Conservation (phyloP, 1,140 invertebrate genomes). For the Drosophila nasuta region DNA sequence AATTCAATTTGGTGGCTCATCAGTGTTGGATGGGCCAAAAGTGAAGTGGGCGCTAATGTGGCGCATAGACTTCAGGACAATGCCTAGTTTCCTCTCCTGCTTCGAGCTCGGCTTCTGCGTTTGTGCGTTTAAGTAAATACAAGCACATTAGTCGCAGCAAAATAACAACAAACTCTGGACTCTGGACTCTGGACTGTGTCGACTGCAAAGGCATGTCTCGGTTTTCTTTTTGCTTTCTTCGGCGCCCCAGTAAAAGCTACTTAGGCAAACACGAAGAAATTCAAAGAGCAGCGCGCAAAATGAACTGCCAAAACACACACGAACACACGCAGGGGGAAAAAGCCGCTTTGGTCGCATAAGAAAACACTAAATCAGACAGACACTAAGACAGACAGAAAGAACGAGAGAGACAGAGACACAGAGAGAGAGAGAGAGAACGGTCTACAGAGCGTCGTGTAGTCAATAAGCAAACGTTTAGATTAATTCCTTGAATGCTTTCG, state of each 20-base stretch:
- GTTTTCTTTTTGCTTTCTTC: constrained; percentile 27
- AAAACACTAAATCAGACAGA: constrained; percentile 22
- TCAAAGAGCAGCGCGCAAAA: constrained; percentile 42
- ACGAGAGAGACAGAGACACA: not conserved
- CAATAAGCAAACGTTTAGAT: constrained; percentile 32
- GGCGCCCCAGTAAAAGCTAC: constrained; percentile 30
- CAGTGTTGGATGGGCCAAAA: constrained; percentile 42
- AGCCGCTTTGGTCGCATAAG: constrained; percentile 32
- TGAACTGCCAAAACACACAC: constrained; percentile 23
- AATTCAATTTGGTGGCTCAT: constrained; percentile 79
- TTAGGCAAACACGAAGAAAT: constrained; percentile 36
- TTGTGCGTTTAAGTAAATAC: constrained; percentile 57
- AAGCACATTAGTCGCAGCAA: constrained; percentile 48
- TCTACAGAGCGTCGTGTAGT: constrained; percentile 17
- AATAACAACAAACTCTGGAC: constrained; percentile 1
- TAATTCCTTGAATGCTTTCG: constrained; percentile 41
- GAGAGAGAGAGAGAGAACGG: not conserved
- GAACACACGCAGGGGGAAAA: not conserved
- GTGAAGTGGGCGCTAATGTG: constrained; percentile 53
- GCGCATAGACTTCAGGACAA: constrained; percentile 13
- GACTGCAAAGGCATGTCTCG: constrained; percentile 10
- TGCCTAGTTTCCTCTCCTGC: not conserved
- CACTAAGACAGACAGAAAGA: not conserved
- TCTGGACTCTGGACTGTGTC: not conserved
- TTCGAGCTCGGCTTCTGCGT: not conserved